phyloP scores from a whole-genome alignment of 2,113 vertebrate species.

The Ploceus nigricollis region DNA sequence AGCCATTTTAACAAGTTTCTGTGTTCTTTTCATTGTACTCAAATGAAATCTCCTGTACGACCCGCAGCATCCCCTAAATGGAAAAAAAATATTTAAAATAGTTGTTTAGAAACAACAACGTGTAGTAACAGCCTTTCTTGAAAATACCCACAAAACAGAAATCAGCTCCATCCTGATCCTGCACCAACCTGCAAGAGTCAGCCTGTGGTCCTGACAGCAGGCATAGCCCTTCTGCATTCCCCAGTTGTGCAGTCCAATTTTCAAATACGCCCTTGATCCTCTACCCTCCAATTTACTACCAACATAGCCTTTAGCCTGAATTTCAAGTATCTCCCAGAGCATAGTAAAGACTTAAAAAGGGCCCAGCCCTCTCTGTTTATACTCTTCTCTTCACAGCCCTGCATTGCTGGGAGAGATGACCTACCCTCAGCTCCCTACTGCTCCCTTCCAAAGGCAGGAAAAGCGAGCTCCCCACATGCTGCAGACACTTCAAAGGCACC shows the following conservation, averaged over 20 bases:
- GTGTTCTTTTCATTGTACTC: background rate
- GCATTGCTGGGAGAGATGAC: background rate
- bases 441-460: slow-evolving; percentile 3
- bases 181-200: background rate
- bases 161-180: background rate
- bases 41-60: background rate
- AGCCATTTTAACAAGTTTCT: background rate
- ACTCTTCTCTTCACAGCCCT: background rate
- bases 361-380: slow-evolving; percentile 7
- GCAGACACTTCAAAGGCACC: slow-evolving; percentile 37
- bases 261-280: background rate
- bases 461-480: background rate
- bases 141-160: background rate
- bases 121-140: background rate
- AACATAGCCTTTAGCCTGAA: background rate
- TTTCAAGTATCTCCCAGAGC: background rate
- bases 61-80: background rate
- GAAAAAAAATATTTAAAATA: too few relatives aligned
- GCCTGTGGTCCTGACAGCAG: rapidly evolving
- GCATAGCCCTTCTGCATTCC: background rate
- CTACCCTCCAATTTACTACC: slow-evolving; percentile 21
- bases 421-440: background rate
- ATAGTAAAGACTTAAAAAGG: background rate
- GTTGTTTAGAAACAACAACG: background rate
- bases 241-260: background rate